Percentiles rank a stretch among this genome's conserved stretches.
These are phyloP conservation scores for Ischnura elegans DNA, from an alignment of 2,888 invertebrate species.

Conservation along the genomic window DNA sequence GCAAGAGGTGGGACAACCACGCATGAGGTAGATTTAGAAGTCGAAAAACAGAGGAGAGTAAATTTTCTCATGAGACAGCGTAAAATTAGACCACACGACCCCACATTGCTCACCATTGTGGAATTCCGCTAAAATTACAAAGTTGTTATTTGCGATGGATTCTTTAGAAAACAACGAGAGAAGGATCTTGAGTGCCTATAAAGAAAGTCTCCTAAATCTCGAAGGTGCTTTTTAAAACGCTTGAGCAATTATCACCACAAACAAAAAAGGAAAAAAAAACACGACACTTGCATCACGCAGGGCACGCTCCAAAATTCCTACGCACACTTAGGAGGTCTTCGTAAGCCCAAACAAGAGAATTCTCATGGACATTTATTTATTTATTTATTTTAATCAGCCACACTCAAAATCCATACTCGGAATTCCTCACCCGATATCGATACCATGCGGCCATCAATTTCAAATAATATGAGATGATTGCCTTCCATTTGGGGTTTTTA, in stretches of 20 bases:
- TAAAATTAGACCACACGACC: background rate
- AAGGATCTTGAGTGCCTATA: background rate
- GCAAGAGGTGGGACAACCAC: too few relatives aligned
- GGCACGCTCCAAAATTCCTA: conserved; percentile 9
- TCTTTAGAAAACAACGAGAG: background rate
- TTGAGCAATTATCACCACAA: background rate
- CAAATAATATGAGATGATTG: too few relatives aligned
- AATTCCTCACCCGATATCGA: too few relatives aligned
- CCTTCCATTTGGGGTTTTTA: too few relatives aligned
- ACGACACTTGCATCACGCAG: background rate
- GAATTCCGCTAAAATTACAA: background rate
- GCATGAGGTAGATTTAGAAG: background rate
- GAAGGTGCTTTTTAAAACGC: background rate
- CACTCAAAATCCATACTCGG: too few relatives aligned
- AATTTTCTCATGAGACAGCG: background rate
- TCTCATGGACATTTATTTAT: too few relatives aligned
- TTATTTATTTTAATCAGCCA: too few relatives aligned
- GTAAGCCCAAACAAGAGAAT: background rate
- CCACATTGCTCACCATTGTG: background rate
- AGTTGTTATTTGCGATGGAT: background rate
- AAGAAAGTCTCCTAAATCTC: background rate
- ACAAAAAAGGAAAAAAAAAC: background rate
- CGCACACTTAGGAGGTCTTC: background rate
- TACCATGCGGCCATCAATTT: too few relatives aligned
- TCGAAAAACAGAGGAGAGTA: background rate